Base-by-base conservation (phyloP, 2,888 invertebrate species). In the Drosophila sordidula region DNA sequence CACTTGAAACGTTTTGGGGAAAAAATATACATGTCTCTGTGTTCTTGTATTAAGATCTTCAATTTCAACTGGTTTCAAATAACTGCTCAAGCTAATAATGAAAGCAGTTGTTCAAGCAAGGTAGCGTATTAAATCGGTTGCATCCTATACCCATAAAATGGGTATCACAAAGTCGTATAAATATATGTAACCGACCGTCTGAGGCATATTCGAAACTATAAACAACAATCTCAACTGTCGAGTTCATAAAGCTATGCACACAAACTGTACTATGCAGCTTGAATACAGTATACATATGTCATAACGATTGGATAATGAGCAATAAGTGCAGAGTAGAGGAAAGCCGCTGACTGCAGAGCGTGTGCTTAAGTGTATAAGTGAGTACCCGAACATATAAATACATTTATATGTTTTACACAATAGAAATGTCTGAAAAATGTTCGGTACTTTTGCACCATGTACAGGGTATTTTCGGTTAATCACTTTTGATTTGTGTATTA, bases 231-330 rank as follows among this genome's bases (percentile, higher is more conserved):
- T 34, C 12, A 11, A 34, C 8, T 29, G 9, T 9, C 29, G 29
- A 4, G 12, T 34, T 11, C 12, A 12, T 34, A 4, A 32, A 11
- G 32, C 32, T 34, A 12, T 34, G 12, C 34, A 34, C 12, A 34
- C 12, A 34, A 12, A 5, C 34, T 34, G 2, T 4, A 34, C 34
- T 34, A 34, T 12, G 8, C 12, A 12, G 32, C 4, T 32, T 11
- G 39, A 25, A 14, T 22, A 16, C 25, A 36, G 12, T 54, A 36
- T 18, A 18, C 18, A 18, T 25, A 34, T 54, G 22, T 34, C 14
- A 16, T 14, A 16, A 14, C 22, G 54, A 34, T 44, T 54, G 34
- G 42, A 54, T 34, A 54, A 25, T 44, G 3, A 22, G 11, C 44
- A n/a, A 34, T 3, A 16, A 34, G 8, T 4, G 16, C 4, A 25